A percentile compares a stretch with the other conserved stretches of the same genome.
Conservation (phyloP, 2,113 vertebrate genomes). For the Psilopogon haemacephalus region DNA sequence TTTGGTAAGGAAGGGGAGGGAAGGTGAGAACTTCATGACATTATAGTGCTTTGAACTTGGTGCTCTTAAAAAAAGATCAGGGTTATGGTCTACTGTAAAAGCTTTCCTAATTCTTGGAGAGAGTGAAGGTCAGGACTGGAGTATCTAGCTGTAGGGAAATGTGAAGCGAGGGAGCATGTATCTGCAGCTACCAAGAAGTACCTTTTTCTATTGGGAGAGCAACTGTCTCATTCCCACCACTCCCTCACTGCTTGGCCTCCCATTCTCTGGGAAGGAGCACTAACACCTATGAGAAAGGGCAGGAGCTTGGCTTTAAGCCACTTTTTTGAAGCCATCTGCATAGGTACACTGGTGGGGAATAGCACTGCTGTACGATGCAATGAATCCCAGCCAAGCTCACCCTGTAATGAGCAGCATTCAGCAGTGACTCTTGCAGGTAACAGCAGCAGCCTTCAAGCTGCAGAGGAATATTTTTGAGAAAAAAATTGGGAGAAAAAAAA, state of each 20-base stretch:
- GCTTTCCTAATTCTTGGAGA: rapidly evolving
- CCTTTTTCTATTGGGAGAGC: rapidly evolving
- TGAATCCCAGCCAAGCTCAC: rapidly evolving
- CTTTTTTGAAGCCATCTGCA: rapidly evolving
- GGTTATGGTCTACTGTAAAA: background rate
- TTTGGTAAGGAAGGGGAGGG: background rate
- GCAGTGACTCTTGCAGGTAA: rapidly evolving
- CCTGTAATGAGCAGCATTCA: background rate
- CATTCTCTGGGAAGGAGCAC: background rate
- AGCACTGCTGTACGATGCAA: rapidly evolving
- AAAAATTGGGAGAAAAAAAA: background rate
- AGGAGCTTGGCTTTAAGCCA: rapidly evolving
- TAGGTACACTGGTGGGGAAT: rapidly evolving
- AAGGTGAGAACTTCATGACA: rapidly evolving
- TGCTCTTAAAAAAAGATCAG: rapidly evolving
- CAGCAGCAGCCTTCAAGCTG: rapidly evolving
- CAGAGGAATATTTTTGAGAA: background rate
- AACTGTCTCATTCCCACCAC: too few species aligned
- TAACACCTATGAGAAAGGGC: rapidly evolving
- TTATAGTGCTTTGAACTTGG: rapidly evolving
- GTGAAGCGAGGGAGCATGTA: rapidly evolving
- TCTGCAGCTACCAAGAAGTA: rapidly evolving
- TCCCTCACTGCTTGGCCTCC: too few species aligned
- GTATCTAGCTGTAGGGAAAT: background rate
- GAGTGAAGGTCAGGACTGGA: background rate